phyloP scores from a whole-genome alignment of 2,113 vertebrate genomes.

The Perognathus longimembris region DNA sequence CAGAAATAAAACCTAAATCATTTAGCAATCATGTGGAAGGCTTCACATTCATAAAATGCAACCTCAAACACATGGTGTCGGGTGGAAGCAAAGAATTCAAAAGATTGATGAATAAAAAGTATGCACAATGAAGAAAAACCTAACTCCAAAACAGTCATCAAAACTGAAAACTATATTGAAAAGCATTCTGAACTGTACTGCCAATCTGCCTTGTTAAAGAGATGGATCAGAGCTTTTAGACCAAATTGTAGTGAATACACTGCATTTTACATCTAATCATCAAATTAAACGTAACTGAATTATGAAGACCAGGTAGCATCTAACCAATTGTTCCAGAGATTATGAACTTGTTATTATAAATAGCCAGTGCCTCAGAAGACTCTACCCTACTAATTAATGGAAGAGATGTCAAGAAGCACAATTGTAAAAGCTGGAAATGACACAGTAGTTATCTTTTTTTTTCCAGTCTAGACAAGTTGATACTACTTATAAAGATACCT shows the following conservation, averaged over 20 bases:
- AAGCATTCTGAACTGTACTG: not conserved
- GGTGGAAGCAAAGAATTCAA: slow-evolving; percentile 44
- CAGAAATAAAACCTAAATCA: slow-evolving; percentile 68
- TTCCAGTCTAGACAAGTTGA: not conserved
- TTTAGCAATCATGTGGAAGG: slow-evolving; percentile 55
- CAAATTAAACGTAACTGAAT: slow-evolving; percentile 28
- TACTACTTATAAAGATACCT: not conserved
- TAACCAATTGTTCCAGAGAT: slow-evolving; percentile 37
- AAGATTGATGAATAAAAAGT: slow-evolving; percentile 55
- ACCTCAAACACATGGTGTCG: slow-evolving; percentile 61
- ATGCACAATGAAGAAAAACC: slow-evolving; percentile 34
- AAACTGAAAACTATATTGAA: slow-evolving; percentile 5
- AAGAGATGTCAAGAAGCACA: not conserved
- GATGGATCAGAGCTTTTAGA: slow-evolving; percentile 22
- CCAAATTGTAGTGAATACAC: slow-evolving; percentile 19
- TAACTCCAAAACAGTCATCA: slow-evolving; percentile 24
- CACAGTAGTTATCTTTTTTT: not conserved
- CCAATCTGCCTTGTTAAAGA: slow-evolving; percentile 20
- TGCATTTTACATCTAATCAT: slow-evolving; percentile 45
- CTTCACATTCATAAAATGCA: slow-evolving; percentile 71
- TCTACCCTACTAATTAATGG: not conserved
- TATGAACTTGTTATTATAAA: not conserved
- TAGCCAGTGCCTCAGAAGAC: not conserved
- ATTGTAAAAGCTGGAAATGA: slow-evolving; percentile 7
- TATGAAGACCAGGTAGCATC: slow-evolving; percentile 4